These are phyloP conservation scores for Natrix natrix DNA, from an alignment of 2,797 vertebrate species.

Conservation along the genomic window DNA sequence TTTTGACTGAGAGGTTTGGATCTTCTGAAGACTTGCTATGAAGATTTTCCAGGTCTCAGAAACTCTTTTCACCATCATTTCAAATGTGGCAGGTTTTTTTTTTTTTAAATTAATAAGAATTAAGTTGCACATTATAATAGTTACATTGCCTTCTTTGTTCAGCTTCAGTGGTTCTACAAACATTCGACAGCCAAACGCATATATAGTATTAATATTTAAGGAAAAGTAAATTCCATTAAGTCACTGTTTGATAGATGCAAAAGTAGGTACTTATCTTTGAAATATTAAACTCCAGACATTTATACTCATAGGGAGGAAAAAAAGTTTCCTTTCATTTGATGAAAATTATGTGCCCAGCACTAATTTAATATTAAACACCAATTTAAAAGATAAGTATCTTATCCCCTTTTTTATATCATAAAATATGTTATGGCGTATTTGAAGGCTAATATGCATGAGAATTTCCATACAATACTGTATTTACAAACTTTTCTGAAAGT, in stretches of 20 bases:
- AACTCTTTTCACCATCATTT: conserved; percentile 26
- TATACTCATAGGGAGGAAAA: conserved; percentile 74
- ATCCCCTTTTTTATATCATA: conserved; percentile 82
- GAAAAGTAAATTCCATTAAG: conserved; percentile 81
- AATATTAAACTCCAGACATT: conserved; percentile 85
- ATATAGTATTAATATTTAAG: conserved; percentile 80
- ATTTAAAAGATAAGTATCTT: conserved; percentile 87
- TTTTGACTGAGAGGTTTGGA: background rate
- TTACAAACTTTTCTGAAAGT: conserved; percentile 82
- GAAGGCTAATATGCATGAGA: conserved; percentile 73
- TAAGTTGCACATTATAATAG: background rate
- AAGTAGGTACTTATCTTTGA: conserved; percentile 80
- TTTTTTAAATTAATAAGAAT: conserved; percentile 11
- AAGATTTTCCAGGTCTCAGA: background rate
- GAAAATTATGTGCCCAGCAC: conserved; percentile 83
- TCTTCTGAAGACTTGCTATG: background rate
- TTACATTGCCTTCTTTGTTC: conserved; percentile 47
- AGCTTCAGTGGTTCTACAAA: conserved; percentile 76
- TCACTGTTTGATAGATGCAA: conserved; percentile 74
- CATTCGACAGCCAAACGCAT: conserved; percentile 79
- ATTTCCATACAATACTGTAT: conserved; percentile 83
- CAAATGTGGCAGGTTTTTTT: conserved; percentile 16
- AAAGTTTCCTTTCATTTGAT: conserved; percentile 82
- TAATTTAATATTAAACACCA: conserved; percentile 91
- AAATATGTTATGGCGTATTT: conserved; percentile 77